These are phyloP conservation scores for human DNA, from an alignment of 2,113 vertebrate genomes.

Conservation along the genomic window DNA sequence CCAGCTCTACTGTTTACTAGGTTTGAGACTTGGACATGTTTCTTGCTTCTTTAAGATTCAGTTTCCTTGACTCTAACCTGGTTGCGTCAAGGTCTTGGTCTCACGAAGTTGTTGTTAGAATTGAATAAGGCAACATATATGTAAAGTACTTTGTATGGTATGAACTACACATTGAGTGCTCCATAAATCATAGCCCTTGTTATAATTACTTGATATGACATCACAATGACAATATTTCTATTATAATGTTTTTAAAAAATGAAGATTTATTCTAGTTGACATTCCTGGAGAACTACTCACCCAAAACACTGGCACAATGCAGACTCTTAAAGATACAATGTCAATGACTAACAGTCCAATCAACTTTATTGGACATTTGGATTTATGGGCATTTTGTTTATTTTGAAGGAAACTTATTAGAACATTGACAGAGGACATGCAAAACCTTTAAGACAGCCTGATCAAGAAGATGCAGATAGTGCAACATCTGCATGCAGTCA, in stretches of 20 bases:
- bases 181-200: neutral
- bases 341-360: neutral
- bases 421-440: neutral
- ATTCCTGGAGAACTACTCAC: neutral
- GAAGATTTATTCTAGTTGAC: neutral
- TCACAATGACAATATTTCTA: neutral
- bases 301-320: neutral
- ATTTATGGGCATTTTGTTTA: neutral
- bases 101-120: neutral
- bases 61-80: neutral
- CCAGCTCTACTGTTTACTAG: neutral
- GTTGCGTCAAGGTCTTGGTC: neutral
- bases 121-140: neutral
- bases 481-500: too few species aligned
- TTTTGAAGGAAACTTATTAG: neutral
- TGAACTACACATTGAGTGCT: neutral
- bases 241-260: neutral
- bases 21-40: neutral
- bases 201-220: neutral
- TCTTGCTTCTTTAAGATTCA: constrained; percentile 10
- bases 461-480: neutral
- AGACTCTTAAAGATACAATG: neutral
- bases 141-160: neutral
- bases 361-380: neutral
- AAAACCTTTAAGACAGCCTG: neutral